Base-by-base conservation (phyloP, 2,888 invertebrate species). In the Encarsia formosa region DNA sequence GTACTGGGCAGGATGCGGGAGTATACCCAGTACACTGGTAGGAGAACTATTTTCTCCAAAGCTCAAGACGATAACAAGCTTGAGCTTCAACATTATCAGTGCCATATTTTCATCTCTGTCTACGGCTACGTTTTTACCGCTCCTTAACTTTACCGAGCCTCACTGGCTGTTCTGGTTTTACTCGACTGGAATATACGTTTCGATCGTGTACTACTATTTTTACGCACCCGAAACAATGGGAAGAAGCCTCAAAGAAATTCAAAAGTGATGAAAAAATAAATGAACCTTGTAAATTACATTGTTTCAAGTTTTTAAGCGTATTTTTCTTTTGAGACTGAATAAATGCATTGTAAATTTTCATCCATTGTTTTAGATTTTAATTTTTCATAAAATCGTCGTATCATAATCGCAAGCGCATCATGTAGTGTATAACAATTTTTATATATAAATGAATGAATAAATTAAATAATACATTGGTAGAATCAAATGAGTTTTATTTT, bases 21-120 rank as follows among this genome's bases (percentile, higher is more conserved):
- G 65, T 0, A 63, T 73, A n/a, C 71, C 72, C 0, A 64, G 60
- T 22, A 63, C 69, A 0, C 57, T 73, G 2, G 51, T 67, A 1
- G 59, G 71, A 8, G 73, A 73, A 54, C 56, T 73, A 19, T 73
- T 73, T 49, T 63, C 70, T 0, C 67, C 70, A 9, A 65, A 59
- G 24, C 55, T 71, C 32, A 73, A 73, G 49, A 67, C 66, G 6
- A 23, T 68, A 1, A 68, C 68, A 0, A 64, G 68, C 2, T 63
- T 71, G 19, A 49, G 52, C 23, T 59, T 68, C 6, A 63, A 62
- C 26, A 57, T 60, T 0, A 59, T 56, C 34, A 62, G 63, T 9
- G 63, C 67, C 6, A 19, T 70, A 0, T 44, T 67, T 4, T 61
- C 70, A 1, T 69, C 73, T 51, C 22, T 59, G 0, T 63, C 64